Evolutionary conservation across 2,113 vertebrate genomes (phyloP).

Genomic region (Rhombomys opimus): DNA sequence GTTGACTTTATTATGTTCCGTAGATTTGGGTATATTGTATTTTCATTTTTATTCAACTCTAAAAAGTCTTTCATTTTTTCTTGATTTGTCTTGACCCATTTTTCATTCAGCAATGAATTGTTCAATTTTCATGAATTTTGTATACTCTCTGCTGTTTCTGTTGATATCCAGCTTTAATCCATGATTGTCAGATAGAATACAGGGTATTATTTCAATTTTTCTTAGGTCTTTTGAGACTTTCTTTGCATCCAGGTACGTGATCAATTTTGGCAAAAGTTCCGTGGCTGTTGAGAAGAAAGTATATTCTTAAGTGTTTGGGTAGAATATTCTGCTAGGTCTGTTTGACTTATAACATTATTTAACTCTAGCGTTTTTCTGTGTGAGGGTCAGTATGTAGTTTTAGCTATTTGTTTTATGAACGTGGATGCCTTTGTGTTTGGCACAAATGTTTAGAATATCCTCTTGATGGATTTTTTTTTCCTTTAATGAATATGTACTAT

Average conservation of each 20-base stretch:
- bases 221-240: background rate
- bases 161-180: background rate
- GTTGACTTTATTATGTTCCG: background rate
- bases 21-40: background rate
- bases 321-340: background rate
- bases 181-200: background rate
- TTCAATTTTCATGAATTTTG: background rate
- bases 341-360: background rate
- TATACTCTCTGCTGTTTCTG: background rate
- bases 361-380: background rate
- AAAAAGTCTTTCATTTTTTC: background rate
- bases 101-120: background rate
- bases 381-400: background rate
- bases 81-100: background rate
- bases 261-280: background rate
- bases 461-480: background rate
- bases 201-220: background rate
- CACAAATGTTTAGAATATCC: background rate
- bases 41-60: background rate
- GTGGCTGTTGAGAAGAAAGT: background rate
- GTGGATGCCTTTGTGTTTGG: background rate
- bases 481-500: background rate
- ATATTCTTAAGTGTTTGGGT: background rate
- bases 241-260: background rate
- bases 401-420: background rate